A percentile compares a stretch with the other conserved stretches of the same genome.
These are phyloP conservation scores for Macaca mulatta DNA, from an alignment of 2,113 vertebrate genomes.

Conservation along the genomic window DNA sequence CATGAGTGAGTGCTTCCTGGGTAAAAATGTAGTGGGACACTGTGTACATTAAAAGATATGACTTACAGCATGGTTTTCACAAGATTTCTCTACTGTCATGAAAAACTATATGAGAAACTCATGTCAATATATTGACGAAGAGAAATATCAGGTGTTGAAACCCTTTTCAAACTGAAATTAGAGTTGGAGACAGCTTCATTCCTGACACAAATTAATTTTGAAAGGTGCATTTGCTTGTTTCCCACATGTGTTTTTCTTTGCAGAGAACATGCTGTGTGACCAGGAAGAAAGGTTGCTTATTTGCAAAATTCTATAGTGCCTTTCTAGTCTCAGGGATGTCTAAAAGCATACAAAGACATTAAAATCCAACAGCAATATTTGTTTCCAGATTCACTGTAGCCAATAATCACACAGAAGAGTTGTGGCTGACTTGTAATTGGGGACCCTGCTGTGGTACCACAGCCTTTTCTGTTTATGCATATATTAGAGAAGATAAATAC, in stretches of 20 bases:
- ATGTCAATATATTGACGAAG: not conserved
- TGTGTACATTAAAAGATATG: not conserved
- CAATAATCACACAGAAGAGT: constrained; percentile 80
- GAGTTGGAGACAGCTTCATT: constrained; percentile 35
- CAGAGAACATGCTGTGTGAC: constrained; percentile 7
- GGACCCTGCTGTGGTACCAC: constrained; percentile 74
- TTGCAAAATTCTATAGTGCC: constrained; percentile 44
- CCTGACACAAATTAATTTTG: constrained; percentile 53
- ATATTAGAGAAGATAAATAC: constrained; percentile 75
- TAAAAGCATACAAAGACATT: constrained; percentile 69
- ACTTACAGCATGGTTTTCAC: not conserved
- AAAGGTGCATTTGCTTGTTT: constrained; percentile 60
- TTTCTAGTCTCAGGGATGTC: constrained; percentile 52
- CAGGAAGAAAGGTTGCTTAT: constrained; percentile 42
- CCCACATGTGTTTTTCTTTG: constrained; percentile 56
- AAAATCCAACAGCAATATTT: constrained; percentile 84
- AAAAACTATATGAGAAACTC: constrained; percentile 16
- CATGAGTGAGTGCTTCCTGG: not conserved
- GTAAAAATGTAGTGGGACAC: not conserved
- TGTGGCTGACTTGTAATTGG: constrained; percentile 76
- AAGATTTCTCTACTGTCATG: not conserved
- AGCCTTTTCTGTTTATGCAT: constrained; percentile 76
- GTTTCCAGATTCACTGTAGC: constrained; percentile 78
- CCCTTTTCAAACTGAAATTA: constrained; percentile 50
- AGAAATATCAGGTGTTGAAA: constrained; percentile 45